Base-by-base conservation (phyloP, 1,140 invertebrate species). In the Platyscapa corneri region DNA sequence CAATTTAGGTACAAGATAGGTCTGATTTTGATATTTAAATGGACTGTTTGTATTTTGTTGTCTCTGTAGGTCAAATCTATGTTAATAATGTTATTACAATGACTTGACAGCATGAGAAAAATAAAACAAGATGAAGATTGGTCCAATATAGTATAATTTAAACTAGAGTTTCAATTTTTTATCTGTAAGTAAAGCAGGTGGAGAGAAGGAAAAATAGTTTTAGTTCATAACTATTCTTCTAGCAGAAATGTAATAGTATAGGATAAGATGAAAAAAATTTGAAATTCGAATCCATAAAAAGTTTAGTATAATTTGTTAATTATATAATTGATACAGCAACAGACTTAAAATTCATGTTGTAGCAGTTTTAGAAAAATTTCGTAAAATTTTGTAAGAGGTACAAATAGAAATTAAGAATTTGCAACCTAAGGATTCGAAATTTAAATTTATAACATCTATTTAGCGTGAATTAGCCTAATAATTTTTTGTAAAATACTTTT, bases 341-440 rank as follows among this genome's bases (percentile, higher is more conserved):
- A 85, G 56, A 85, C 27, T 80, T 78, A 34, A 49, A 75, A 82
- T 81, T 85, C 53, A 82, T 85, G 46, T 85, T 80, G 67, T 85
- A 81, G 65, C 70, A 81, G 56, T 85, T 42, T 80, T 85, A 87
- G 39, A 32, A 84, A 84, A 83, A 39, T 53, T 30, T 72, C 49
- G 77, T 90, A 89, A 89, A 89, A 89, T 90, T 91, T 92, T 93
- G 91, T 92, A 90, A 90, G 89, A 91, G 91, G 92, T 93, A 93
- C 92, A 93, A 93, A 93, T 93, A 92, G 91, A 88, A 82, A 87
- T 90, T 92, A 92, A 85, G 89, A 88, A 89, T 90, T 87, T 87
- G 88, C 88, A 85, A 89, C 87, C 87, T 88, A 89, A 76, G 89
- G 87, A 90, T 90, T 91, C 91, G 88, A 90, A 90, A 88, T 90